A percentile compares a stretch with the other conserved stretches of the same genome.
Evolutionary conservation across 2,888 invertebrate species (phyloP).

Genomic region (Cylloceria caligata): DNA sequence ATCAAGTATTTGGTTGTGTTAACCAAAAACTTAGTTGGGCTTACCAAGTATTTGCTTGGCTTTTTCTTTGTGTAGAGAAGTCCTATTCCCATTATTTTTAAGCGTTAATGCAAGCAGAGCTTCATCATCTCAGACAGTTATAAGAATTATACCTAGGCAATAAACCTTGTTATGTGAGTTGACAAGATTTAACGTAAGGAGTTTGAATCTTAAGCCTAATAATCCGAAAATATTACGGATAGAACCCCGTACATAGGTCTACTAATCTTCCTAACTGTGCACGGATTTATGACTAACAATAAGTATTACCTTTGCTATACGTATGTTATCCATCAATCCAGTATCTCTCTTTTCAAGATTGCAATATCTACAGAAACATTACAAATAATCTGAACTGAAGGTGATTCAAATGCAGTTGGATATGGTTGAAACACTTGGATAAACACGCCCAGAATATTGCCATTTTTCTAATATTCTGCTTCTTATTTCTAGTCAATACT

Average conservation of each 20-base stretch:
- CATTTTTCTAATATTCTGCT: conserved; percentile 20
- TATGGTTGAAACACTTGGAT: conserved; percentile 12
- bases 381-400: conserved; percentile 20
- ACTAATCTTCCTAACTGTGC: background rate
- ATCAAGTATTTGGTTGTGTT: too few species aligned
- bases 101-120: background rate
- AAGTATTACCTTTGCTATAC: too few species aligned
- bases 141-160: background rate
- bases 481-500: conserved; percentile 41
- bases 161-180: background rate
- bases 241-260: background rate
- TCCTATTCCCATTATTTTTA: background rate
- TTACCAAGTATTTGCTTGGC: too few species aligned
- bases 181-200: background rate
- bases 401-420: conserved; percentile 7
- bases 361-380: conserved; percentile 14
- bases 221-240: background rate
- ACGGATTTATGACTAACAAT: too few species aligned
- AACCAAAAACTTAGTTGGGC: too few species aligned
- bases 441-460: conserved; percentile 14
- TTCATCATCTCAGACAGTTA: background rate
- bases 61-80: too few species aligned
- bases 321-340: too few species aligned
- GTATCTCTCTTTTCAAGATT: conserved; percentile 26
- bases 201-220: background rate